Evolutionary conservation across 1,140 invertebrate species (phyloP).

Genomic region (Parapsyche elsis): DNA sequence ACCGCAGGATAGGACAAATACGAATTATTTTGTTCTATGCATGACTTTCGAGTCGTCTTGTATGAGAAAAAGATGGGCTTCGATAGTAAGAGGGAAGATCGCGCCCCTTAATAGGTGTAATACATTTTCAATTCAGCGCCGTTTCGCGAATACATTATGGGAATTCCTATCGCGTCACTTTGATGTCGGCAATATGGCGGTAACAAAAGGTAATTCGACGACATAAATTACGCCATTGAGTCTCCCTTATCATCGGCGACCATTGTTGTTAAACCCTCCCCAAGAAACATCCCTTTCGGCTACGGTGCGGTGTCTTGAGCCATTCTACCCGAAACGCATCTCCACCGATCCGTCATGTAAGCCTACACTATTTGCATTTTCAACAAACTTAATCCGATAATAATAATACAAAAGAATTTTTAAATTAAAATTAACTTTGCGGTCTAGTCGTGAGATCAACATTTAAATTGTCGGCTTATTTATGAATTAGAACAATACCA

Average conservation of each 20-base stretch:
- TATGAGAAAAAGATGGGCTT: neutral
- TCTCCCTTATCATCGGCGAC: slow-evolving; percentile 31
- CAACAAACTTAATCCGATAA: no score
- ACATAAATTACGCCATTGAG: slow-evolving; percentile 48
- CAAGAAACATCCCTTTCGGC: neutral
- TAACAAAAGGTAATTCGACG: slow-evolving; percentile 46
- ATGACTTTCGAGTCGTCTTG: neutral
- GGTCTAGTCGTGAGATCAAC: no score
- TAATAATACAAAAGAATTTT: no score
- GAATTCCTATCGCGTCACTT: slow-evolving; percentile 31
- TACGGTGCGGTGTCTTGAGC: neutral
- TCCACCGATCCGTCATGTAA: slow-evolving; percentile 6
- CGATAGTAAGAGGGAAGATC: neutral
- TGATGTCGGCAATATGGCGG: slow-evolving; percentile 30
- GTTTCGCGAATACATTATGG: slow-evolving; percentile 6
- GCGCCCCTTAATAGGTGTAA: slow-evolving; percentile 22
- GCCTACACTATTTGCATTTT: slow-evolving; percentile 26
- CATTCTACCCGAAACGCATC: neutral
- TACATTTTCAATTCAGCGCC: slow-evolving; percentile 31
- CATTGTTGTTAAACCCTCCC: slow-evolving; percentile 36
- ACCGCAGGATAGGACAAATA: neutral
- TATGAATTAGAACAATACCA: no score
- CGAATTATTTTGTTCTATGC: neutral
- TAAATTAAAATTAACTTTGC: no score
- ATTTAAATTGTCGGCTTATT: no score